Evolutionary conservation across 2,113 vertebrate species (phyloP).

Genomic region (Chauna torquata): DNA sequence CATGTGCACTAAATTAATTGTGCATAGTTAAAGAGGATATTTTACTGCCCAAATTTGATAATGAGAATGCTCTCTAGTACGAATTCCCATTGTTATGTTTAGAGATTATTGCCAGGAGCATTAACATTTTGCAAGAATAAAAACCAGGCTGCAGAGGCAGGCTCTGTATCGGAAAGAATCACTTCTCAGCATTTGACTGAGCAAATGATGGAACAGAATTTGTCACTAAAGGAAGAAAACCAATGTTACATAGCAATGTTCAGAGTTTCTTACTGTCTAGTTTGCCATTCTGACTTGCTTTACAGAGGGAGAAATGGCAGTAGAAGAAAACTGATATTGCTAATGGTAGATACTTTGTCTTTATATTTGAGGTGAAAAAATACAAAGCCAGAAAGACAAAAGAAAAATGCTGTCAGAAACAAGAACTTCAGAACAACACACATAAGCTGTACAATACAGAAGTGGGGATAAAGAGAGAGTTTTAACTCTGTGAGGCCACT

Average conservation of each 20-base stretch:
- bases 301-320: not conserved
- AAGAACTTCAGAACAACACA: not conserved
- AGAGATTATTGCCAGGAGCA: not conserved
- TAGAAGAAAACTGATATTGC: not conserved
- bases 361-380: not conserved
- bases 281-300: not conserved
- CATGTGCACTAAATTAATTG: not conserved
- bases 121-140: not conserved
- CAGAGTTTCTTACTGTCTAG: not conserved
- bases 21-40: not conserved
- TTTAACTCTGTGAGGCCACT: not conserved
- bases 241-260: not conserved
- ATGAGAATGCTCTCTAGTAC: not conserved
- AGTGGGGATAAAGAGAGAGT: not conserved
- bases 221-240: not conserved
- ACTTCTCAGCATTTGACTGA: not conserved
- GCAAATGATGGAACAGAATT: not conserved
- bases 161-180: not conserved
- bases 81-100: not conserved
- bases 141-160: not conserved
- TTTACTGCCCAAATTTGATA: not conserved
- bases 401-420: not conserved
- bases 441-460: not conserved
- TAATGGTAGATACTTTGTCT: not conserved
- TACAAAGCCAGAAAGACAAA: not conserved